phyloP scores from a whole-genome alignment of 2,888 invertebrate genomes.

The Cataglyphis albicans region DNA sequence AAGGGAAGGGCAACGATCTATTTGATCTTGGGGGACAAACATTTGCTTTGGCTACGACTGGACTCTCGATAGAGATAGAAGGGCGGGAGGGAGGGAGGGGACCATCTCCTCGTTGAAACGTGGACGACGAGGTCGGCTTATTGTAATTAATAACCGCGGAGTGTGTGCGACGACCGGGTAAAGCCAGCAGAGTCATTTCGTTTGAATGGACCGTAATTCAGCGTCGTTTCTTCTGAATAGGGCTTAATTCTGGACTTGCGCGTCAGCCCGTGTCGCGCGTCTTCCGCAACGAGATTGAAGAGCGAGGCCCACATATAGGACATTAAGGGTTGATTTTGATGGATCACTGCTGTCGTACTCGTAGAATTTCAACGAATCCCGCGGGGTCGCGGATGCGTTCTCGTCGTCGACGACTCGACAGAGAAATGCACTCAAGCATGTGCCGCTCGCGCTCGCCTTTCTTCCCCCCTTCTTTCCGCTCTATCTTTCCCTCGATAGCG shows the following conservation, averaged over 20 bases:
- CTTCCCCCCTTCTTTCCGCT: neutral
- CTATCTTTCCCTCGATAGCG: neutral
- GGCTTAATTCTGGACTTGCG: conserved; percentile 78
- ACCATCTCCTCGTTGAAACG: conserved; percentile 7
- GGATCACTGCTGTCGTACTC: conserved; percentile 72
- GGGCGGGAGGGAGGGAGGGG: neutral
- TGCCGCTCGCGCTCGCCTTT: neutral
- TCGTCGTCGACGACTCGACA: conserved; percentile 44
- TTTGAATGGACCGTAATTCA: conserved; percentile 84
- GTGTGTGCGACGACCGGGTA: conserved; percentile 57
- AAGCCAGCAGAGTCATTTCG: conserved; percentile 74
- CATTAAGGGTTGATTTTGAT: conserved; percentile 79
- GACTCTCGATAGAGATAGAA: conserved; percentile 42
- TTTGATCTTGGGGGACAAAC: conserved; percentile 76
- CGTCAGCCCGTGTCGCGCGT: conserved; percentile 65
- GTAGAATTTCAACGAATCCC: conserved; percentile 71
- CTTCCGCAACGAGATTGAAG: conserved; percentile 45
- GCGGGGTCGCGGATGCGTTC: conserved; percentile 59
- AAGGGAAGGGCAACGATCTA: conserved; percentile 72
- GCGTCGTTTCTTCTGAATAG: conserved; percentile 82
- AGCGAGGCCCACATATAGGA: conserved; percentile 27
- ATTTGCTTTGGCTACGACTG: conserved; percentile 69
- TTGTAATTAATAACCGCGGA: conserved; percentile 80
- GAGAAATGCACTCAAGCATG: conserved; percentile 48
- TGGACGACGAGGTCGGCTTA: conserved; percentile 65